Base-by-base conservation (phyloP, 2,113 vertebrate genomes). In the Cacatua alba region DNA sequence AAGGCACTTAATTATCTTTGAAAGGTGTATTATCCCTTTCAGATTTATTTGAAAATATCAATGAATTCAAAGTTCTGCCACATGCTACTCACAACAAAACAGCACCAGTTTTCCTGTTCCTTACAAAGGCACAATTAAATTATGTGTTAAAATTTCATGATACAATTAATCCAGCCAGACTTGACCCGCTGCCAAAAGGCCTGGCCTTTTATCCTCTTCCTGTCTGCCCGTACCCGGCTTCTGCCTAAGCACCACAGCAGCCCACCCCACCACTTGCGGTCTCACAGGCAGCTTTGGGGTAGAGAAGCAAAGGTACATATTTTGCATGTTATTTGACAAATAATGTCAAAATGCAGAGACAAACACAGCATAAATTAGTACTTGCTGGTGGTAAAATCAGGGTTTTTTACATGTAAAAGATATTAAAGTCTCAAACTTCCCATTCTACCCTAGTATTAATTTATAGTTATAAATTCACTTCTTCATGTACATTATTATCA, bases 51-150 rank as follows among this genome's bases (percentile, higher is more conserved):
- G 43, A 71, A 82, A 93, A 79, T 13, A 71, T 24, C 55, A 79
- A 19, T 17, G 13, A 71, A 87, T 68, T 89, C 23, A 82, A 75
- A 78, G 65, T 51, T 82, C 33, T 48, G 35, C 33, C 48, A 64
- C 35, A 51, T 23, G 28, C 35, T 19, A 21, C 52, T 79, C 35
- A 24, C 49, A 49, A 24, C 24, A 20, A 4, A 76, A 59, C 51
- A 17, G 7, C 44, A 25, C 11, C 31, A 17, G 26, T 43, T 86
- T 72, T 37, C 46, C 53, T 13, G 5, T 35, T 82, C 70, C 44
- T 93, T 60, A 60, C 44, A 70, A 86, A 70, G 49, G 49, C 17
- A 69, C 63, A 67, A 90, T 88, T 75, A 91, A 95, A 84, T 55
- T 52, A 37, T 0, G 4, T 6, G 13, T 77, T 86, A 52, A 86